Evolutionary conservation across 2,888 invertebrate genomes (phyloP).

Genomic region (Temnothorax ravouxi): DNA sequence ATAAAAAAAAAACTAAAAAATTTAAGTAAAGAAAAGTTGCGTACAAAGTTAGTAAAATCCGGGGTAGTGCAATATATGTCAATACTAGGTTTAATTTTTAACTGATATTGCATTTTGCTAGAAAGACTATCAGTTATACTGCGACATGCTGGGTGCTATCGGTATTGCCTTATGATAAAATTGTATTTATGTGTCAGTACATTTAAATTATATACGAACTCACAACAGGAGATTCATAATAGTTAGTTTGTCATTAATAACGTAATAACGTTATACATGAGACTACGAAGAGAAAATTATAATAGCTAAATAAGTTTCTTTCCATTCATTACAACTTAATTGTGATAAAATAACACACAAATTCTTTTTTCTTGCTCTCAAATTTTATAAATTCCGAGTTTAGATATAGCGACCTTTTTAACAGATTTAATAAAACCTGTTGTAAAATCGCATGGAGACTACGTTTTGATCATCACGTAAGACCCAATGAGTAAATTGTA

Average conservation of each 20-base stretch:
- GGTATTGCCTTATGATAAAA: conserved; percentile 12
- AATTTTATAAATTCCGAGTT: conserved; percentile 36
- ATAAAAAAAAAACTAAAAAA: neutral
- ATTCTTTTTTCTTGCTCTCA: neutral
- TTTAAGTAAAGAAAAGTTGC: neutral
- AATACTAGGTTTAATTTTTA: conserved; percentile 62
- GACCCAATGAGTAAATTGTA: conserved; percentile 2
- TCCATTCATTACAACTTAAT: neutral
- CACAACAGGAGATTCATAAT: conserved; percentile 46
- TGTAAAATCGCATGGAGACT: conserved; percentile 53
- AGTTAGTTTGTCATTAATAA: conserved; percentile 44
- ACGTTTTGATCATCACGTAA: conserved; percentile 13
- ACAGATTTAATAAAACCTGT: conserved; percentile 41
- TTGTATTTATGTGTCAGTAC: neutral
- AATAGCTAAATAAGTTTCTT: neutral
- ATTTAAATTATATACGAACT: conserved; percentile 58
- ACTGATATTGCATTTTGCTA: neutral
- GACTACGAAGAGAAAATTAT: conserved; percentile 35
- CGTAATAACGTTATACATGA: conserved; percentile 44
- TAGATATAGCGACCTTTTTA: conserved; percentile 31
- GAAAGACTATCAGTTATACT: neutral
- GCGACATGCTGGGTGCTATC: neutral
- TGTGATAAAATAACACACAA: conserved; percentile 20
- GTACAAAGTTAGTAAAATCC: conserved; percentile 29
- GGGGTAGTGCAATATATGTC: conserved; percentile 24